Evolutionary conservation across 2,113 vertebrate species (phyloP).

Genomic region (Spermophilus dauricus): DNA sequence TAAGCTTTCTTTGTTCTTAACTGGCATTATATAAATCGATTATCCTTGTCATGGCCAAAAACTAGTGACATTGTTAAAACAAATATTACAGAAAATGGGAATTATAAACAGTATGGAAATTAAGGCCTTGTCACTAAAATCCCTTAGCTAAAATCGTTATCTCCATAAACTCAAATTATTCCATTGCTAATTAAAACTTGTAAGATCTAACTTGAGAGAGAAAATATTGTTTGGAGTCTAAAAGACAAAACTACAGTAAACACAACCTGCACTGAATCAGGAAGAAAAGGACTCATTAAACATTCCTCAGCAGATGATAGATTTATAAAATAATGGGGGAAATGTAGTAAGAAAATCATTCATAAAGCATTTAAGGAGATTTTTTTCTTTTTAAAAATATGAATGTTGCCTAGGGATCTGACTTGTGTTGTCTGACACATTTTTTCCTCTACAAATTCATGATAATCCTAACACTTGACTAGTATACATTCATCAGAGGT

Average conservation of each 20-base stretch:
- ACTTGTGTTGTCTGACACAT: neutral
- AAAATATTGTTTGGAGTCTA: conserved; percentile 46
- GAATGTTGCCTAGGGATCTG: neutral
- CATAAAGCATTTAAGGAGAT: neutral
- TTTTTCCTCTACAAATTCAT: neutral
- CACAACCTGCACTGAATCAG: neutral
- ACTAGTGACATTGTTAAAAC: conserved; percentile 44
- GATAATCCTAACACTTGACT: neutral
- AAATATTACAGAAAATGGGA: conserved; percentile 43
- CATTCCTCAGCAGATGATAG: neutral
- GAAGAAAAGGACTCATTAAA: neutral
- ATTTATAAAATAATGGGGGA: neutral
- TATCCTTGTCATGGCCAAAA: neutral
- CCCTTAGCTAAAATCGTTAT: conserved; percentile 48
- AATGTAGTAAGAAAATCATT: neutral
- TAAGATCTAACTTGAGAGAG: conserved; percentile 42
- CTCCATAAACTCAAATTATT: conserved; percentile 45
- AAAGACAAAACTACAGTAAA: neutral
- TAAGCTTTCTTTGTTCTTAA: conserved; percentile 10
- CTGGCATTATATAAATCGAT: neutral
- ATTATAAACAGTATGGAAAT: conserved; percentile 50
- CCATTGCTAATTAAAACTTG: conserved; percentile 56
- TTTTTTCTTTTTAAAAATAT: neutral
- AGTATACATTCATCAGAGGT: neutral
- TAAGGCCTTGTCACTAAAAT: conserved; percentile 54